phyloP scores from a whole-genome alignment of 92 coral and sea anemone species.

The Palythoa heliodiscus region DNA sequence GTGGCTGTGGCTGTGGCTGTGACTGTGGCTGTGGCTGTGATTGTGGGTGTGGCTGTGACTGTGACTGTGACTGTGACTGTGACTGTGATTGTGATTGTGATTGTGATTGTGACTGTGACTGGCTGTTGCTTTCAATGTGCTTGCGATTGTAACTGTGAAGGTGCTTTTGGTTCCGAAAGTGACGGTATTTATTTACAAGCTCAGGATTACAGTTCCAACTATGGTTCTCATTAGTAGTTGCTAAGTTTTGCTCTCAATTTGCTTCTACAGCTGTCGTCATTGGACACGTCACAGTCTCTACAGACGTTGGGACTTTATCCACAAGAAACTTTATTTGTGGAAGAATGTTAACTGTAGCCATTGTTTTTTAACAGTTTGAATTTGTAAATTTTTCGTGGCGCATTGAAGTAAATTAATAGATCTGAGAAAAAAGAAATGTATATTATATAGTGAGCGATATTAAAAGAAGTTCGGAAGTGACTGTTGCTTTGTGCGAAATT shows the following conservation, averaged over 20 bases:
- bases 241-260: neutral
- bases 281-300: slow-evolving; percentile 79
- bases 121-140: neutral
- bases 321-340: slow-evolving; percentile 94
- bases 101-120: neutral
- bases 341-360: slow-evolving; percentile 72
- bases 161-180: too few species aligned
- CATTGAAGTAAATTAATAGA: slow-evolving; percentile 33
- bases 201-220: too few species aligned
- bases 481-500: neutral
- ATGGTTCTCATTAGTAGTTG: neutral
- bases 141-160: neutral
- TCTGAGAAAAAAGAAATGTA: slow-evolving; percentile 15
- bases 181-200: neutral
- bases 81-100: neutral
- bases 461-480: neutral
- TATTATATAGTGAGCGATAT: slow-evolving; percentile 19
- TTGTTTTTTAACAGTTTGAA: slow-evolving; percentile 25
- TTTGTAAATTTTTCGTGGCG: slow-evolving; percentile 27
- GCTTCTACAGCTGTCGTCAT: slow-evolving; percentile 64
- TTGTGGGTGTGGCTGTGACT: neutral
- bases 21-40: neutral
- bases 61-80: neutral
- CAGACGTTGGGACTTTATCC: slow-evolving; percentile 91
- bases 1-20: neutral